Evolutionary conservation across 2,888 invertebrate species (phyloP).

Genomic region (Lumbricus terrestris): DNA sequence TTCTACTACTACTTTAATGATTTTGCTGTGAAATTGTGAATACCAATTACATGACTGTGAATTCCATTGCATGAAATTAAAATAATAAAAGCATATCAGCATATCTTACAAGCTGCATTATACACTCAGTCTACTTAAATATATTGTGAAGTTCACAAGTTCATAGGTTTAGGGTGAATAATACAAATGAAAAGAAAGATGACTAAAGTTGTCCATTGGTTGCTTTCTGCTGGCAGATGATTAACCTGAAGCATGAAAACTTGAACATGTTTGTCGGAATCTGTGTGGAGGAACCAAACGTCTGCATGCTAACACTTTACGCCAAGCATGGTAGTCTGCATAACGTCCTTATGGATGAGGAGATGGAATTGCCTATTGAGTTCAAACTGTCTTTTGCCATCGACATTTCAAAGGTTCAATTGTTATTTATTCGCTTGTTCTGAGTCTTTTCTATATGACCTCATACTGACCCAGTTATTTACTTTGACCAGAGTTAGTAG

Average conservation of each 20-base stretch:
- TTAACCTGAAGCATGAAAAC: constrained; percentile 56
- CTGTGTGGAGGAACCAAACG: constrained; percentile 48
- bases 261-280: constrained; percentile 57
- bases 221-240: constrained; percentile 56
- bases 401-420: constrained; percentile 29
- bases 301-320: constrained; percentile 54
- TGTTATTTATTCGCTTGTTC: neutral
- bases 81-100: neutral
- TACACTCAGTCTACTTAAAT: neutral
- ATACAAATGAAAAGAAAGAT: neutral
- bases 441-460: neutral
- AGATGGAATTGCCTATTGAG: constrained; percentile 27
- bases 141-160: neutral
- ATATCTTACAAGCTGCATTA: neutral
- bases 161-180: neutral
- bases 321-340: constrained; percentile 52
- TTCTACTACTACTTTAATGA: neutral
- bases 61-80: neutral
- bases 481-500: too few relatives aligned
- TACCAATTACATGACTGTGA: neutral
- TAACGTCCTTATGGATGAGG: constrained; percentile 34
- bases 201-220: neutral
- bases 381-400: constrained; percentile 33
- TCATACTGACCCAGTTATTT: neutral
- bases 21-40: neutral